Conservation (phyloP, 2,888 invertebrate genomes). For the Criorhina ranunculi region DNA sequence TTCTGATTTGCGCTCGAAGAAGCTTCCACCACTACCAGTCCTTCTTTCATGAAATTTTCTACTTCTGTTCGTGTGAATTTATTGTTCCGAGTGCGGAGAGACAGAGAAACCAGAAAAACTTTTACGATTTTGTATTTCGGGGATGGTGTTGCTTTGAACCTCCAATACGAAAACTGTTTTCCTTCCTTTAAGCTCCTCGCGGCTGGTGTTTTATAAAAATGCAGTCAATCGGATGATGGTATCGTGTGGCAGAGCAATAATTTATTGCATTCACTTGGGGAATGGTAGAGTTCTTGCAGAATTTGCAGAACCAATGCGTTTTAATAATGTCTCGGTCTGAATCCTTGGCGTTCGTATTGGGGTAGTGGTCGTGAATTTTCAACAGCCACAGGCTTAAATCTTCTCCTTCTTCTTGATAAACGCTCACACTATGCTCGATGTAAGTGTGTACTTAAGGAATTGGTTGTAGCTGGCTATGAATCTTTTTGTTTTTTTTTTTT, state of each 20-base stretch:
- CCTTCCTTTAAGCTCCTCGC: not conserved
- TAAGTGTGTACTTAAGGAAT: conserved; percentile 44
- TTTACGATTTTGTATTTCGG: conserved; percentile 67
- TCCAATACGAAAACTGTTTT: conserved; percentile 38
- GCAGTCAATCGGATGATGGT: conserved; percentile 73
- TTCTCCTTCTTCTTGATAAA: conserved; percentile 13
- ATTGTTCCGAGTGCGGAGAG: conserved; percentile 39
- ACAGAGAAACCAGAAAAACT: conserved; percentile 55
- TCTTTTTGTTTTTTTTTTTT: conserved; percentile 32
- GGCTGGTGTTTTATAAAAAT: conserved; percentile 55
- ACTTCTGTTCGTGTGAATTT: conserved; percentile 67
- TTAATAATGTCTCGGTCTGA: conserved; percentile 46
- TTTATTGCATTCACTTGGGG: conserved; percentile 56
- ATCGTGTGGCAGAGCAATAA: conserved; percentile 71
- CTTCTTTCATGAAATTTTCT: conserved; percentile 15
- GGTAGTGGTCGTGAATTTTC: conserved; percentile 9
- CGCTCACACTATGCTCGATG: not conserved
- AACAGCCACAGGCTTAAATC: conserved; percentile 65
- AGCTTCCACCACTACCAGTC: not conserved
- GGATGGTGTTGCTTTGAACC: conserved; percentile 10
- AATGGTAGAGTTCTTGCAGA: conserved; percentile 40
- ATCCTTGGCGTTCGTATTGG: not conserved
- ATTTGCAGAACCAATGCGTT: conserved; percentile 58
- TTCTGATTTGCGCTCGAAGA: conserved; percentile 71
- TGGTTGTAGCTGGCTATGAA: conserved; percentile 13